Evolutionary conservation across 2,797 vertebrate species (phyloP).

Genomic region (Triplophysa bombifrons): DNA sequence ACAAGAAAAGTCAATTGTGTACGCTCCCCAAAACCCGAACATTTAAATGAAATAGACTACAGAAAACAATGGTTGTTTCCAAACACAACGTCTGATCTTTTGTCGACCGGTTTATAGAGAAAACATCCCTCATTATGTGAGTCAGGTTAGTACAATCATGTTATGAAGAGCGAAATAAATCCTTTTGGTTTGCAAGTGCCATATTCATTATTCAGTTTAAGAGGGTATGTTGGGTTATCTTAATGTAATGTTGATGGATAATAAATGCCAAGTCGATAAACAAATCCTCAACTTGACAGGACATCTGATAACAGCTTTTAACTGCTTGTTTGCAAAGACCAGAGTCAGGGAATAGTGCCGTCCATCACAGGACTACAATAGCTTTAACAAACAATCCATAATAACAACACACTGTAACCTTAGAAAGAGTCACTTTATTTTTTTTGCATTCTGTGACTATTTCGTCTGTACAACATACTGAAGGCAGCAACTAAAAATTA

Average conservation of each 20-base stretch:
- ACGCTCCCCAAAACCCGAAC: slow-evolving; percentile 62
- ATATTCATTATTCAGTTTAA: slow-evolving; percentile 31
- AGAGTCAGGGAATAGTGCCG: slow-evolving; percentile 16
- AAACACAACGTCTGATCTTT: slow-evolving; percentile 2
- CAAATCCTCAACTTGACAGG: background rate
- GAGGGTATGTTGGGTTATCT: background rate
- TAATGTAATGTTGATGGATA: background rate
- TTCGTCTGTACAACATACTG: background rate
- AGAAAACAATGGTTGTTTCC: slow-evolving; percentile 30
- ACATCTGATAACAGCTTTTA: slow-evolving; percentile 3
- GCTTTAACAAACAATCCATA: slow-evolving; percentile 12
- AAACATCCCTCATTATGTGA: slow-evolving; percentile 15
- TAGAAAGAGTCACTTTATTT: background rate
- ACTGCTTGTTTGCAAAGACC: background rate
- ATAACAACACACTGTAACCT: background rate
- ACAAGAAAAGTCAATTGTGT: slow-evolving; percentile 65
- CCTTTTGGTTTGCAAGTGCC: slow-evolving; percentile 17
- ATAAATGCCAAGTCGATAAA: background rate
- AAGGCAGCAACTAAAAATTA: background rate
- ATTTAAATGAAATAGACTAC: slow-evolving; percentile 26
- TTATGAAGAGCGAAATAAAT: slow-evolving; percentile 7
- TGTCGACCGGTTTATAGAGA: background rate
- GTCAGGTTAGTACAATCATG: slow-evolving; percentile 8
- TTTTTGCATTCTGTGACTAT: slow-evolving; percentile 12
- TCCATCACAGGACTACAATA: background rate